Percentiles rank a stretch among this genome's conserved stretches.
phyloP scores from a whole-genome alignment of 2,888 invertebrate genomes.

The Psococerastis gibbosa region DNA sequence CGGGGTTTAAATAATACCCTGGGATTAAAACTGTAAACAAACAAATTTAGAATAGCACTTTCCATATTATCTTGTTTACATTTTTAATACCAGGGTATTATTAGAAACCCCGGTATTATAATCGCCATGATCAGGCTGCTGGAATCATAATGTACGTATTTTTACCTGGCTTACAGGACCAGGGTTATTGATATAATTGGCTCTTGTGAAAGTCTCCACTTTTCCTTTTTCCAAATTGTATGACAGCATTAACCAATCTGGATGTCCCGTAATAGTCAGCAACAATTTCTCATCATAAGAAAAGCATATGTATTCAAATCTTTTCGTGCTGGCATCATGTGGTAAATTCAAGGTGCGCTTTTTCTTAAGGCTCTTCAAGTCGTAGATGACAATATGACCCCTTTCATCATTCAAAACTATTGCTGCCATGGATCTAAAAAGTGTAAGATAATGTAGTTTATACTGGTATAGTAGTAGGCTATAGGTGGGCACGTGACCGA shows the following conservation, averaged over 20 bases:
- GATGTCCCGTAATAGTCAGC: slow-evolving; percentile 59
- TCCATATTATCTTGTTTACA: too few species aligned
- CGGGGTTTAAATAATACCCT: too few species aligned
- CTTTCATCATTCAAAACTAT: slow-evolving; percentile 29
- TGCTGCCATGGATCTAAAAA: slow-evolving; percentile 41
- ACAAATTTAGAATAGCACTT: too few species aligned
- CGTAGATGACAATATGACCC: slow-evolving; percentile 50
- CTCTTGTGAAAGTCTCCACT: slow-evolving; percentile 52
- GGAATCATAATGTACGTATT: too few species aligned
- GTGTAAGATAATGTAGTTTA: background rate
- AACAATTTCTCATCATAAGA: slow-evolving; percentile 66
- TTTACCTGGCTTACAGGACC: slow-evolving; percentile 43
- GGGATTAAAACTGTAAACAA: too few species aligned
- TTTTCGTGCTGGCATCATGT: slow-evolving; percentile 32
- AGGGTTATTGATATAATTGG: slow-evolving; percentile 44
- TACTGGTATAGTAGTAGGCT: too few species aligned
- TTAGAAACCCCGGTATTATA: too few species aligned
- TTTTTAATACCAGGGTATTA: too few species aligned
- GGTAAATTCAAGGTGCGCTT: slow-evolving; percentile 46
- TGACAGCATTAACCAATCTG: slow-evolving; percentile 63
- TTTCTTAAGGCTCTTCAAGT: slow-evolving; percentile 45
- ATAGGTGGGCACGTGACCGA: too few species aligned
- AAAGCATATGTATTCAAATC: slow-evolving; percentile 55
- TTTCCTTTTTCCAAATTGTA: slow-evolving; percentile 70
- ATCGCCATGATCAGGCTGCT: too few species aligned